Conservation (phyloP, 1,140 invertebrate species). For the Tetragonula clypearis region DNA sequence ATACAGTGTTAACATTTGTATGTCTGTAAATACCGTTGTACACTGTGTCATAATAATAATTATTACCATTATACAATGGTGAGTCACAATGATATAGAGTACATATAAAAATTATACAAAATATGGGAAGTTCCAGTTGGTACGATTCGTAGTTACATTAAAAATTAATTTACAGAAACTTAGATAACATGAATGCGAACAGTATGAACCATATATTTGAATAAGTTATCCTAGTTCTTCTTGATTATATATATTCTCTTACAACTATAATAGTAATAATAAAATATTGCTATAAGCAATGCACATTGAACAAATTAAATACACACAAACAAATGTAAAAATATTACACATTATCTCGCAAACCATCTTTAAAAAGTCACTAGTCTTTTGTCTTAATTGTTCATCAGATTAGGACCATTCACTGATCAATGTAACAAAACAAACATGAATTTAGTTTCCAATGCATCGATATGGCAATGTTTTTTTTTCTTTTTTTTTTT, state of each 20-base stretch:
- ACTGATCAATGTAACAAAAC: constrained; percentile 45
- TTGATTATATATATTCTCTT: constrained; percentile 53
- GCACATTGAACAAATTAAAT: constrained; percentile 56
- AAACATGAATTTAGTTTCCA: constrained; percentile 51
- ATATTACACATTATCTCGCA: constrained; percentile 31
- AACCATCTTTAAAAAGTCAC: constrained; percentile 37
- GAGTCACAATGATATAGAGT: constrained; percentile 29
- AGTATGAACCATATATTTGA: constrained; percentile 41
- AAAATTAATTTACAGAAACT: constrained; percentile 48
- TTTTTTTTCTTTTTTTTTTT: not conserved
- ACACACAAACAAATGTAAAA: constrained; percentile 42
- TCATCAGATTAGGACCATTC: constrained; percentile 58
- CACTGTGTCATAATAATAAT: constrained; percentile 16
- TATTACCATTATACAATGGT: constrained; percentile 1
- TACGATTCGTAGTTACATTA: constrained; percentile 38
- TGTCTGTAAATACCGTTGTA: constrained; percentile 41
- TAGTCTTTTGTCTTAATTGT: constrained; percentile 50
- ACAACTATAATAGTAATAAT: constrained; percentile 42
- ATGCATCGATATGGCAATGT: constrained; percentile 62
- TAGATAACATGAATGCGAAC: constrained; percentile 26
- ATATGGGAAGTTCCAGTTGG: constrained; percentile 43
- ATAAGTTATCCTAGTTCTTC: constrained; percentile 48
- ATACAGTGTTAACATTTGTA: constrained; percentile 18
- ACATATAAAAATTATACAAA: constrained; percentile 64
- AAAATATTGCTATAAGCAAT: constrained; percentile 57